These are phyloP conservation scores for Chloroceryle inda DNA, from an alignment of 2,797 vertebrate species.

Conservation along the genomic window DNA sequence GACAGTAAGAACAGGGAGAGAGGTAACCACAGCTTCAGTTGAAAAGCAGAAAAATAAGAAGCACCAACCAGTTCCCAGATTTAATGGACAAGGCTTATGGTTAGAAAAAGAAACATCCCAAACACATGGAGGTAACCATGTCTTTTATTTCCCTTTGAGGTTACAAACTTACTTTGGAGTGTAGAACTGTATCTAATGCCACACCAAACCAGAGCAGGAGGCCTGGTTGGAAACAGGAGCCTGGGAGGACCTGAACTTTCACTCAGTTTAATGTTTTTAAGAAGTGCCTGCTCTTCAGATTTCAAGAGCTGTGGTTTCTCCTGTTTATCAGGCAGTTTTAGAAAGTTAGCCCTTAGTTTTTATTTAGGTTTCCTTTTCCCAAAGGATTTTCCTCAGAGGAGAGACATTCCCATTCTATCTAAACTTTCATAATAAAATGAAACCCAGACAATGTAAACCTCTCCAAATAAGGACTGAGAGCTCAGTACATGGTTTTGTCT, in stretches of 20 bases:
- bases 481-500: not conserved
- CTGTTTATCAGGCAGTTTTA: not conserved
- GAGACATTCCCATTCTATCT: not conserved
- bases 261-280: not conserved
- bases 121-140: not conserved
- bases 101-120: not conserved
- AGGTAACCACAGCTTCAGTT: not conserved
- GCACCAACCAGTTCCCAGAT: not conserved
- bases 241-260: not conserved
- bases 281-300: not conserved
- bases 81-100: not conserved
- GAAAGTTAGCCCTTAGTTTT: not conserved
- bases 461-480: not conserved
- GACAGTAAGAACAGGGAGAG: not conserved
- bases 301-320: not conserved
- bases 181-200: not conserved
- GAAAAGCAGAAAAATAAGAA: not conserved
- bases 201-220: not conserved
- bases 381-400: not conserved
- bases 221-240: not conserved
- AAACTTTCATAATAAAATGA: not conserved
- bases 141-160: not conserved
- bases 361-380: not conserved
- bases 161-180: not conserved
- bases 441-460: constrained; percentile 10